Conservation (phyloP, 2,888 invertebrate species). For the Sycophila texana region DNA sequence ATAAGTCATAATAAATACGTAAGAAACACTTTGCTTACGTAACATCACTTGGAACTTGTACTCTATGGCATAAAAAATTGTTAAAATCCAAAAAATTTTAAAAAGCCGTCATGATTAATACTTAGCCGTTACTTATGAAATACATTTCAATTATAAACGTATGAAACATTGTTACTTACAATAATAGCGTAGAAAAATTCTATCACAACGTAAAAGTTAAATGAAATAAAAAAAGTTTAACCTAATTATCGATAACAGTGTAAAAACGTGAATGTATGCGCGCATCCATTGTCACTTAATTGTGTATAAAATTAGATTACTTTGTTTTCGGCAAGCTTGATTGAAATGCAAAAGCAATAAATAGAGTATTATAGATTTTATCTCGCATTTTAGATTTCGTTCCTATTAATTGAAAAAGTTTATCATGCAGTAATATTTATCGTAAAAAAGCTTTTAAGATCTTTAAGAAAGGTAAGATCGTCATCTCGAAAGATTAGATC, state of each 20-base stretch:
- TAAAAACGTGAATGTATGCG: slow-evolving; percentile 41
- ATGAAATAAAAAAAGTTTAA: slow-evolving; percentile 22
- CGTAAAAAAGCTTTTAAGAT: slow-evolving; percentile 43
- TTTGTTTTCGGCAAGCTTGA: slow-evolving; percentile 45
- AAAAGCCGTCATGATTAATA: slow-evolving; percentile 40
- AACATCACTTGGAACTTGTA: slow-evolving; percentile 55
- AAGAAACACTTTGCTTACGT: slow-evolving; percentile 45
- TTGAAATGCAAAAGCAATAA: slow-evolving; percentile 45
- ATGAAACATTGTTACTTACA: slow-evolving; percentile 23
- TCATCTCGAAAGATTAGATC: slow-evolving; percentile 75
- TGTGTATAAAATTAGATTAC: slow-evolving; percentile 30
- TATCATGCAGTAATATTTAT: slow-evolving; percentile 20
- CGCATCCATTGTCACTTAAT: slow-evolving; percentile 16
- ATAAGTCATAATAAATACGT: slow-evolving; percentile 54
- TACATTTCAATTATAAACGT: slow-evolving; percentile 39
- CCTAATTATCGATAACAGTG: slow-evolving; percentile 36
- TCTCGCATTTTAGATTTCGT: slow-evolving; percentile 26
- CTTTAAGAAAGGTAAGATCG: slow-evolving; percentile 65
- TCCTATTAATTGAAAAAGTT: slow-evolving; percentile 27
- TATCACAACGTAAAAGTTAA: slow-evolving; percentile 38
- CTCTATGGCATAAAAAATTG: slow-evolving; percentile 53
- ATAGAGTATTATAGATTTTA: slow-evolving; percentile 23
- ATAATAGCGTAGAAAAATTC: slow-evolving; percentile 30
- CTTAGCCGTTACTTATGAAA: slow-evolving; percentile 26
- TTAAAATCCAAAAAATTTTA: slow-evolving; percentile 41